Conservation (phyloP, 2,888 invertebrate genomes). For the Sinopyrophorus schimmeli region DNA sequence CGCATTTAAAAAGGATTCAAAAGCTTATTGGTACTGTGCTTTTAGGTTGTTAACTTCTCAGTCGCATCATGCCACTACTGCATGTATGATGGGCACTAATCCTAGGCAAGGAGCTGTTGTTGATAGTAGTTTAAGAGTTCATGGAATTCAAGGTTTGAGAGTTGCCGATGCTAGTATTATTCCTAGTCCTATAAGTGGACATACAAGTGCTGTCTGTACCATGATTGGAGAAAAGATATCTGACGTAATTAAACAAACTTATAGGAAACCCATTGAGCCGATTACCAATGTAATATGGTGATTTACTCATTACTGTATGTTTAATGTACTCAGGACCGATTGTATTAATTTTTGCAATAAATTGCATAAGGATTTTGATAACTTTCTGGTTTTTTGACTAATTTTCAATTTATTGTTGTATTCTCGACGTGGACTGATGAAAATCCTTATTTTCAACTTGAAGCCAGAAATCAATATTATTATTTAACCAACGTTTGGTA, state of each 20-base stretch:
- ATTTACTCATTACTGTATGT: too few relatives aligned
- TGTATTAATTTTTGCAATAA: too few relatives aligned
- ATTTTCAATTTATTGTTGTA: too few relatives aligned
- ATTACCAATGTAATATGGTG: too few relatives aligned
- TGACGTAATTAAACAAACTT: constrained; percentile 57
- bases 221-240: constrained; percentile 63
- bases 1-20: constrained; percentile 46
- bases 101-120: constrained; percentile 58
- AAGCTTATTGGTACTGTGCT: constrained; percentile 58
- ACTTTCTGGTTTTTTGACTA: too few relatives aligned
- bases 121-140: constrained; percentile 57
- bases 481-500: too few relatives aligned
- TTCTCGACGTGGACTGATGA: too few relatives aligned
- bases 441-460: too few relatives aligned
- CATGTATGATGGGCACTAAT: constrained; percentile 59
- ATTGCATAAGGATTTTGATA: too few relatives aligned
- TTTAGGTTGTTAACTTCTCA: constrained; percentile 54
- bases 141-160: constrained; percentile 56
- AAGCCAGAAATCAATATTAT: too few relatives aligned
- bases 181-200: constrained; percentile 57
- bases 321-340: too few relatives aligned
- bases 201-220: constrained; percentile 57
- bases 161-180: constrained; percentile 61
- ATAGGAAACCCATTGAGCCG: too few relatives aligned
- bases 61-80: constrained; percentile 58